Conservation (phyloP, 2,797 vertebrate species). For the Clarias laeviceps region DNA sequence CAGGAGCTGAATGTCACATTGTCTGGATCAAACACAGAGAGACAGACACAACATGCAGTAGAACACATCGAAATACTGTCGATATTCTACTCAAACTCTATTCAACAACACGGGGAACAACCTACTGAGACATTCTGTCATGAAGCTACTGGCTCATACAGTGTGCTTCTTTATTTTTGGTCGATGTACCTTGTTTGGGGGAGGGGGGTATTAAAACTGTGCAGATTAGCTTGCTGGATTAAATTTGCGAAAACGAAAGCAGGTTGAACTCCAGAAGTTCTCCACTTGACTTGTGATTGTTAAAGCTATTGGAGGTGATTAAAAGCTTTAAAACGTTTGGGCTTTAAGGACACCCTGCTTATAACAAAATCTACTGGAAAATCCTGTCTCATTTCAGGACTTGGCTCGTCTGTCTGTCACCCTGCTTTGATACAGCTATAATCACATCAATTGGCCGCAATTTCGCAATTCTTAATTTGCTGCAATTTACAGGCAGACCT, state of each 20-base stretch:
- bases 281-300: slow-evolving; percentile 9
- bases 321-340: slow-evolving; percentile 5
- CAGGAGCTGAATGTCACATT: background rate
- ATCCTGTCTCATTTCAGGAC: slow-evolving; percentile 64
- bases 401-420: slow-evolving; percentile 24
- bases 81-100: background rate
- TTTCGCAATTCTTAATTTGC: slow-evolving; percentile 82
- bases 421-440: slow-evolving; percentile 60
- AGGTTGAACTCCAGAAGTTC: background rate
- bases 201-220: background rate
- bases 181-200: background rate
- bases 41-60: background rate
- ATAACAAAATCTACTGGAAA: slow-evolving; percentile 48
- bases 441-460: slow-evolving; percentile 74
- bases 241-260: background rate
- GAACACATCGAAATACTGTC: background rate
- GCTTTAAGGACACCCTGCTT: slow-evolving; percentile 5
- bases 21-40: background rate
- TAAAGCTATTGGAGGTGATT: slow-evolving; percentile 29
- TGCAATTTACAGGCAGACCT: slow-evolving; percentile 70
- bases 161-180: background rate
- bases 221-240: background rate
- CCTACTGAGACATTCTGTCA: background rate
- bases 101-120: background rate
- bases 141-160: background rate